phyloP scores from a whole-genome alignment of 1,140 invertebrate genomes.

The Pollicipes pollicipes region DNA sequence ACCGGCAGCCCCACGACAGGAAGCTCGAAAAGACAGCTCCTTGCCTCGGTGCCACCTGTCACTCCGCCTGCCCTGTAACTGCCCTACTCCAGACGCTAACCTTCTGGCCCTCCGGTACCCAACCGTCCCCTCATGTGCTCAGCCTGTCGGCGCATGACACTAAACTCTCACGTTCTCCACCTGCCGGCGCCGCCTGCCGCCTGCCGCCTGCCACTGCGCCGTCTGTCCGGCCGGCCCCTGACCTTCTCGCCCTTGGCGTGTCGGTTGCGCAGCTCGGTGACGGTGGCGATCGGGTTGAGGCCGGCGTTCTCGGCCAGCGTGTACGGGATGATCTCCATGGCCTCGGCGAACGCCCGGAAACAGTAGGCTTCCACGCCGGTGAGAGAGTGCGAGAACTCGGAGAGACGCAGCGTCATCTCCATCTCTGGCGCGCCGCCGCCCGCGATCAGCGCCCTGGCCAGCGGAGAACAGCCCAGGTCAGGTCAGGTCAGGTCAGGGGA shows the following conservation, averaged over 20 bases:
- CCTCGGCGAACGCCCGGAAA: slow-evolving; percentile 78
- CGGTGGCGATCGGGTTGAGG: slow-evolving; percentile 90
- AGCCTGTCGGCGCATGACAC: background rate
- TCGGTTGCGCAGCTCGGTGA: slow-evolving; percentile 86
- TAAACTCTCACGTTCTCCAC: background rate
- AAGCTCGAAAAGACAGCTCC: too few relatives aligned
- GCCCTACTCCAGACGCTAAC: too few relatives aligned
- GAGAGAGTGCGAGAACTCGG: slow-evolving; percentile 56
- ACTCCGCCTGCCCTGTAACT: too few relatives aligned
- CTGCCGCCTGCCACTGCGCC: too few relatives aligned
- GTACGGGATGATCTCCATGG: slow-evolving; percentile 89
- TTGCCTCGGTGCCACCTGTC: too few relatives aligned
- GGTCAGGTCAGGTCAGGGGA: background rate
- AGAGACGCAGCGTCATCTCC: slow-evolving; percentile 68
- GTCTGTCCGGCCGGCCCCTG: too few relatives aligned
- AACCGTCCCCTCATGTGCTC: background rate
- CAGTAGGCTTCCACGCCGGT: slow-evolving; percentile 89
- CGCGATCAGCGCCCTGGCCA: slow-evolving; percentile 53
- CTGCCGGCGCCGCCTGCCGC: too few relatives aligned
- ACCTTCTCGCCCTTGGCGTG: slow-evolving; percentile 64
- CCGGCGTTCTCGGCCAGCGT: slow-evolving; percentile 99
- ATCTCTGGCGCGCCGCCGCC: slow-evolving; percentile 96
- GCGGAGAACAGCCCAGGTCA: background rate
- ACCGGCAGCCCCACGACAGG: too few relatives aligned
- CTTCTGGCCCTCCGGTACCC: background rate